phyloP scores from a whole-genome alignment of 2,797 vertebrate species.

The Chiloscyllium punctatum region DNA sequence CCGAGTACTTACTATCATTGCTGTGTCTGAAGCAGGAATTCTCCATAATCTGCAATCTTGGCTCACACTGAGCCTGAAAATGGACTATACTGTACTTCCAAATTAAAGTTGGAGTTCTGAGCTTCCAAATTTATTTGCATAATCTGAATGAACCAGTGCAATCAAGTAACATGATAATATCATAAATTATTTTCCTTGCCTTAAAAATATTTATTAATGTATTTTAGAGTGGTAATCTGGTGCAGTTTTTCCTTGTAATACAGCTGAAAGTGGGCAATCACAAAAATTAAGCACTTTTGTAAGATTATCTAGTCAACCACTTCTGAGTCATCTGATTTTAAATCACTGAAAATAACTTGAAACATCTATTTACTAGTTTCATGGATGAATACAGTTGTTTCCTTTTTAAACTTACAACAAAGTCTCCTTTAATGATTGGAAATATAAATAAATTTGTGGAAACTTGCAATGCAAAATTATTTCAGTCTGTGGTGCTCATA shows the following conservation, averaged over 20 bases:
- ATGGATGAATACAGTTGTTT: not conserved
- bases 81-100: not conserved
- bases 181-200: not conserved
- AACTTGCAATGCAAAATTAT: not conserved
- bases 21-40: too few relatives aligned
- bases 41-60: not conserved
- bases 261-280: not conserved
- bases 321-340: not conserved
- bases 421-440: not conserved
- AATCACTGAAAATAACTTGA: not conserved
- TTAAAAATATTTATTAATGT: not conserved
- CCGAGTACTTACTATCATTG: not conserved
- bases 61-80: not conserved
- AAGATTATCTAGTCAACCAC: not conserved
- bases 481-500: not conserved
- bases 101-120: not conserved
- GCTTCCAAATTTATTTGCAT: not conserved
- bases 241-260: not conserved
- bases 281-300: not conserved
- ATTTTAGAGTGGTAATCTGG: not conserved
- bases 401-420: not conserved
- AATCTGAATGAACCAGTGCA: not conserved
- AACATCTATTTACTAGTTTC: not conserved
- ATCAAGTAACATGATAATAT: not conserved
- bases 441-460: not conserved